Base-by-base conservation (phyloP, 1,140 invertebrate species). In the Tetraneura akinire region DNA sequence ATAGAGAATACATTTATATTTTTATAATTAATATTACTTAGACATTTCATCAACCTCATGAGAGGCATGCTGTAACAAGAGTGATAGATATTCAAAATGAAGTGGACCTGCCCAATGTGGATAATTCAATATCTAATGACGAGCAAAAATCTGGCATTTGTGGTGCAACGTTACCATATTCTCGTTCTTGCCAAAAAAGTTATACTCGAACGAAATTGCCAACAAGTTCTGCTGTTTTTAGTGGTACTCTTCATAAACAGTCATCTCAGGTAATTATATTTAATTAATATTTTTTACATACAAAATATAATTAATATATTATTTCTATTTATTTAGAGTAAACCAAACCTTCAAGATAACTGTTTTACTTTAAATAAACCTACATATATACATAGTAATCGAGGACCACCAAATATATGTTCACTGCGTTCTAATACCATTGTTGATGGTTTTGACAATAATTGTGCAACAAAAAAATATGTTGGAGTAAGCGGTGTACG, bases 401-500 rank as follows among this genome's bases (percentile, higher is more conserved):
- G 55, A 26, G 74, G 74, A 2, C 55, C 32, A n/a, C 55, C 74
- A 2, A 78, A 78, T 10, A 62, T 62, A 6, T 78, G 74, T 18
- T 62, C 74, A 11, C 51, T 62, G 16, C 55, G 74, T n/a, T 78
- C 55, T 26, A 78, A 78, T 47, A 78, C 74, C 11, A 60, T 78
- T 45, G 74, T 55, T 60, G 74, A 78, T 60, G 74, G 74, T 62
- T 78, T 62, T 45, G 71, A 74, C 14, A 74, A 57, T 14, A 57
- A 37, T 74, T 74, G 71, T 74, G 55, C 71, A 16, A 21, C 71
- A 21, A 74, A 74, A 57, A 74, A 74, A 18, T 74, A 74, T 16
- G 47, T 78, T 29, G 66, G 66, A 11, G 51, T 47, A 2, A 80
- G 64, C 13, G 80, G 80, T 29, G 74, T 83, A 57, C 80, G 85